A percentile compares a stretch with the other conserved stretches of the same genome.
Evolutionary conservation across 2,113 vertebrate genomes (phyloP).

Genomic region (Embiotoca jacksoni): DNA sequence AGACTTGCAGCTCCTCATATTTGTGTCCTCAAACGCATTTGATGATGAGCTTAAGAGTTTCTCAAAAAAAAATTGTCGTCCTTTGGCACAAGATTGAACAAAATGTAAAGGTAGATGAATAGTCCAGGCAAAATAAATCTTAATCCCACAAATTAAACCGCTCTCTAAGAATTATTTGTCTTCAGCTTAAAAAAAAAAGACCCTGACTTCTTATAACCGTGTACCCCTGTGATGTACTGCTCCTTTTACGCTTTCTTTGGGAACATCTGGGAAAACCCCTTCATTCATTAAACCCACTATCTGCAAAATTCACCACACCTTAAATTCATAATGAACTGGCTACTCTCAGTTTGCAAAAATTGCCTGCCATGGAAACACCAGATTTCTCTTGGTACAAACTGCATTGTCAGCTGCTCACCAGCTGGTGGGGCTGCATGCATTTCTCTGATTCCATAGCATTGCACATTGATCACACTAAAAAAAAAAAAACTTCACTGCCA

Average conservation of each 20-base stretch:
- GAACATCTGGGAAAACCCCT: constrained; percentile 1
- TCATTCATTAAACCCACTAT: neutral
- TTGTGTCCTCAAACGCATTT: too few relatives aligned
- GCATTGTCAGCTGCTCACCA: constrained; percentile 42
- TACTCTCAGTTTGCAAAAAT: neutral
- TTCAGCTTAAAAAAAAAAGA: too few relatives aligned
- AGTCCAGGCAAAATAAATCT: too few relatives aligned
- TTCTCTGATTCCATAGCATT: neutral
- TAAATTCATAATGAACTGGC: constrained; percentile 23
- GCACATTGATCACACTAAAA: constrained; percentile 20
- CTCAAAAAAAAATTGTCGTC: too few relatives aligned
- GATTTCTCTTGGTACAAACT: neutral
- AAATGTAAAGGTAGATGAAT: too few relatives aligned
- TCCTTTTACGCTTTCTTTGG: neutral
- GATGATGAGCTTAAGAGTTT: too few relatives aligned
- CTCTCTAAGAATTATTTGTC: too few relatives aligned
- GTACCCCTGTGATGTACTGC: too few relatives aligned
- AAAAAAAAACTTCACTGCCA: constrained; percentile 27
- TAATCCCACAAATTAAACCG: too few relatives aligned
- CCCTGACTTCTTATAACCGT: too few relatives aligned
- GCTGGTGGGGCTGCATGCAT: constrained; percentile 65
- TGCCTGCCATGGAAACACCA: constrained; percentile 12
- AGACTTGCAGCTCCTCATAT: too few relatives aligned
- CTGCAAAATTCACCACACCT: constrained; percentile 17
- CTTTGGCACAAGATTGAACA: too few relatives aligned